Percentiles rank a stretch among this genome's conserved stretches.
Evolutionary conservation across 2,888 invertebrate species (phyloP).

Genomic region (Emesis furor): DNA sequence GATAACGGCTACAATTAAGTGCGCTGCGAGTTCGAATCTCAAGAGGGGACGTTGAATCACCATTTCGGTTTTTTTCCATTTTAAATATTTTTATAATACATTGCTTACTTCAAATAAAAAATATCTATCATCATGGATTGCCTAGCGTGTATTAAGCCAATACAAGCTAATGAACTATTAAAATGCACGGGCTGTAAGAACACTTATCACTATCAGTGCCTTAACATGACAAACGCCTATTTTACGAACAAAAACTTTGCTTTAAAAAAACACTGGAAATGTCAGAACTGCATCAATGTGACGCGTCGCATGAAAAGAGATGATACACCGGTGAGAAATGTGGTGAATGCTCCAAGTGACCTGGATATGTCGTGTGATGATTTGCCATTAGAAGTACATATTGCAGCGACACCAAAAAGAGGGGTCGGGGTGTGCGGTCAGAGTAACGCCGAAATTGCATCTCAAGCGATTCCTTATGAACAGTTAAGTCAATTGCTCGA

Average conservation of each 20-base stretch:
- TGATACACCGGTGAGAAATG: background rate
- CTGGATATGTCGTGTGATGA: background rate
- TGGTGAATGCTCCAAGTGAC: background rate
- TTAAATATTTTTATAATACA: background rate
- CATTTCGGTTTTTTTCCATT: background rate
- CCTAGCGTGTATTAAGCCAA: background rate
- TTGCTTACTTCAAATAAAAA: background rate
- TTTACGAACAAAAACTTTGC: background rate
- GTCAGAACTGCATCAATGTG: background rate
- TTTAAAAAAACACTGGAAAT: background rate
- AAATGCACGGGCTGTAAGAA: background rate
- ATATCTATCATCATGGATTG: background rate
- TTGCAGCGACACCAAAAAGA: background rate
- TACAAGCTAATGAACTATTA: background rate
- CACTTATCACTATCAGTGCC: background rate
- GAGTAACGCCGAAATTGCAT: background rate
- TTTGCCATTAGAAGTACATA: background rate
- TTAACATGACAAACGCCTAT: background rate
- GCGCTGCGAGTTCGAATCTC: too few relatives aligned
- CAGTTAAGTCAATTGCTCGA: background rate
- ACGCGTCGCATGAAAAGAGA: background rate
- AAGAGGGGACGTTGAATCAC: too few relatives aligned
- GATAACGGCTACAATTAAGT: too few relatives aligned
- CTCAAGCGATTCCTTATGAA: background rate
- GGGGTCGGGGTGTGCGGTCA: background rate